Evolutionary conservation across 2,888 invertebrate species (phyloP), one percentile per base, ranked within the genome.

Genomic region (Diplazon laetatorius): DNA sequence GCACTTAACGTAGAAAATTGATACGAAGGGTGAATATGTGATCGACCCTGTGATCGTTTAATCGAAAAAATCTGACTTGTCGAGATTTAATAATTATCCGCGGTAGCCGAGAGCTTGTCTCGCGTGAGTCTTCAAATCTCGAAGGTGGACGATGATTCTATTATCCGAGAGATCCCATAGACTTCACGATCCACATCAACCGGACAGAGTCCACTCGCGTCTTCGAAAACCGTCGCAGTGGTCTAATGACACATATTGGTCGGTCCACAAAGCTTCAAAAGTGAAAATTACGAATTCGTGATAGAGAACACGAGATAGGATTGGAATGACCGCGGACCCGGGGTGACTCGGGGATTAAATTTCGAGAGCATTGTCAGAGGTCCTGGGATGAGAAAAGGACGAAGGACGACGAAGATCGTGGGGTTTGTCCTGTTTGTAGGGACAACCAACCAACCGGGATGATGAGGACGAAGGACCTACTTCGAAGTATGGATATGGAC

Each of bases 71-170:
- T 60, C 44, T 59, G 59, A 46, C 46, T 50, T 52, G 63, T 69
- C 48, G 35, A 65, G 75, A 71, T 75, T 74, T 68, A 80, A 80
- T 80, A 63, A 76, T 81, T 80, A 80, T 81, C 77, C 63, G 44
- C 76, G 65, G 76, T 76, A 78, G 76, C 76, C n/a, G n/a, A n/a
- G n/a, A 66, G 9, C 52, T 37, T 62, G 37, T 55, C 35, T 2
- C 14, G 44, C 25, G 14, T 18, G 20, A 8, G 12, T 16, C 60
- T n/a, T 68, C 8, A 59, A 66, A 60, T 65, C 25, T 25, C 66
- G 44, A 48, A 30, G 42, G 70, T 48, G 59, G 65, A 71, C 18
- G 22, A 52, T 37, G 39, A 30, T 6, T 30, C 46, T 70, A 20
- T n/a, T n/a, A n/a, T n/a, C n/a, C 62, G 37, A 57, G 57, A 60